phyloP scores from a whole-genome alignment of 2,888 invertebrate species.

The Merodon equestris region DNA sequence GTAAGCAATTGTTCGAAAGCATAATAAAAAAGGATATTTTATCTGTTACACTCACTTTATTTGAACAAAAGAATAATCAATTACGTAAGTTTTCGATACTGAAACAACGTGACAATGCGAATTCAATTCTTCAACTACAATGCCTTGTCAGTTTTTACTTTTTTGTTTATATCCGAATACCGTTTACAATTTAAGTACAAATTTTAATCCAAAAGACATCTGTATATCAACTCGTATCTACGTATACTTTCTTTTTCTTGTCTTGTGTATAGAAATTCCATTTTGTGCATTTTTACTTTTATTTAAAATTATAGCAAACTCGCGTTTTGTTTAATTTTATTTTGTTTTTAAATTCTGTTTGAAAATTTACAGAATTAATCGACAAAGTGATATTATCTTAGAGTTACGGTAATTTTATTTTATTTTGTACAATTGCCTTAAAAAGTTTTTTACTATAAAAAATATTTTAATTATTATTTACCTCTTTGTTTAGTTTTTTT shows the following conservation, averaged over 20 bases:
- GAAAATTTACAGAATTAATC: conserved; percentile 52
- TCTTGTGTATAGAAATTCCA: conserved; percentile 27
- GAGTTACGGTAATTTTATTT: conserved; percentile 7
- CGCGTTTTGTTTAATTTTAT: conserved; percentile 1
- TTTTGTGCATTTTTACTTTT: conserved; percentile 22
- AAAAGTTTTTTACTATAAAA: conserved; percentile 33
- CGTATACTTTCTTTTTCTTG: conserved; percentile 7
- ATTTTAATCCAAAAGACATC: conserved; percentile 25
- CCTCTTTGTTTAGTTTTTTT: conserved; percentile 11
- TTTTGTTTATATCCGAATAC: neutral
- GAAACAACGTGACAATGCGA: conserved; percentile 4
- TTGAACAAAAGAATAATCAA: conserved; percentile 38
- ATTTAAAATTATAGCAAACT: conserved; percentile 5
- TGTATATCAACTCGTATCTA: neutral
- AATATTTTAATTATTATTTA: conserved; percentile 36
- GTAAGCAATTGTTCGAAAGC: too few species aligned
- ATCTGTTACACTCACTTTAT: conserved; percentile 60
- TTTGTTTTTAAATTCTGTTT: conserved; percentile 20
- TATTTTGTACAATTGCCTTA: conserved; percentile 60
- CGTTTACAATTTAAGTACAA: conserved; percentile 32
- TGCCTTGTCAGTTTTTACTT: neutral
- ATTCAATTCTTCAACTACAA: too few species aligned
- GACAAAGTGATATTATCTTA: conserved; percentile 19
- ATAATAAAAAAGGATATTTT: too few species aligned
- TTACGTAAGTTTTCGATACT: conserved; percentile 12